A percentile compares a stretch with the other conserved stretches of the same genome.
These are phyloP conservation scores for Sussaba pulchella DNA, from an alignment of 2,888 invertebrate species.

Conservation along the genomic window DNA sequence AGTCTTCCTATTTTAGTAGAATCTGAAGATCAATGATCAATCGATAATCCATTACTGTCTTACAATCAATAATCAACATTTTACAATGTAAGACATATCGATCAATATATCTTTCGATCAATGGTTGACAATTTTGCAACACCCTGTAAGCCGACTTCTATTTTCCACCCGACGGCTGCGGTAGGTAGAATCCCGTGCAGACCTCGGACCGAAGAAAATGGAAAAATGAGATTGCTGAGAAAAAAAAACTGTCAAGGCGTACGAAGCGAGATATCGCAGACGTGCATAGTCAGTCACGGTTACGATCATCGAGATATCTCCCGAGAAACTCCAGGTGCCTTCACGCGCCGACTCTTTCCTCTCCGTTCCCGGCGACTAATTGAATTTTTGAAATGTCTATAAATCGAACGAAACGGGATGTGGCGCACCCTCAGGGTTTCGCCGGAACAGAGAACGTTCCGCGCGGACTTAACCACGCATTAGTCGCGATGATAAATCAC, in stretches of 20 bases:
- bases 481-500: constrained; percentile 64
- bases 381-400: constrained; percentile 67
- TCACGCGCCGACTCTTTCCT: constrained; percentile 35
- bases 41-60: too few species aligned
- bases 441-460: constrained; percentile 14
- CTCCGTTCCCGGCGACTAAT: constrained; percentile 54
- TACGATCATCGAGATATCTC: constrained; percentile 52
- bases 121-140: not conserved
- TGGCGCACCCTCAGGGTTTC: constrained; percentile 28
- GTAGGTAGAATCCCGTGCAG: not conserved
- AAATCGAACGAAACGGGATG: constrained; percentile 58
- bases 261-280: constrained; percentile 7
- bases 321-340: constrained; percentile 10
- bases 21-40: too few species aligned
- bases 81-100: too few species aligned
- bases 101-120: too few species aligned
- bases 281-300: constrained; percentile 24
- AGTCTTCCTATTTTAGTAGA: too few species aligned
- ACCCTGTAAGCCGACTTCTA: not conserved
- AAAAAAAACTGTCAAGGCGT: not conserved
- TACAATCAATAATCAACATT: too few species aligned
- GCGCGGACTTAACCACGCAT: constrained; percentile 60
- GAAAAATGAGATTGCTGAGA: constrained; percentile 1
- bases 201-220: constrained; percentile 9
- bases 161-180: not conserved